Evolutionary conservation across 1,140 invertebrate species (phyloP).

Genomic region (Bombyx mori): ASM3026992v2 NC_085111.1:7626001-7626500

Average conservation of each 20-base stretch:
- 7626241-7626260: not conserved
- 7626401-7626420: too few relatives aligned
- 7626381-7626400: too few relatives aligned
- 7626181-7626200: not conserved
- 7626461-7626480: too few relatives aligned
- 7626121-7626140: constrained; percentile 30
- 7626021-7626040: constrained; percentile 1
- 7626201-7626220: constrained; percentile 17
- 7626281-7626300: too few relatives aligned
- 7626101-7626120: constrained; percentile 13
- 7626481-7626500: too few relatives aligned
- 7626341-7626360: too few relatives aligned
- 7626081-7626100: constrained; percentile 1
- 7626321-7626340: too few relatives aligned
- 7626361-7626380: too few relatives aligned
- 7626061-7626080: not conserved
- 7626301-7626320: too few relatives aligned
- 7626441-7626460: too few relatives aligned
- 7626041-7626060: not conserved
- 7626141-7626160: constrained; percentile 27
- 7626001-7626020: not conserved
- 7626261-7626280: constrained; percentile 3
- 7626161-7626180: constrained; percentile 19
- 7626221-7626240: constrained; percentile 15
- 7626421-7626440: too few relatives aligned